These are phyloP conservation scores for Notechis scutatus DNA, from an alignment of 2,113 vertebrate genomes.

Conservation along the genomic window DNA sequence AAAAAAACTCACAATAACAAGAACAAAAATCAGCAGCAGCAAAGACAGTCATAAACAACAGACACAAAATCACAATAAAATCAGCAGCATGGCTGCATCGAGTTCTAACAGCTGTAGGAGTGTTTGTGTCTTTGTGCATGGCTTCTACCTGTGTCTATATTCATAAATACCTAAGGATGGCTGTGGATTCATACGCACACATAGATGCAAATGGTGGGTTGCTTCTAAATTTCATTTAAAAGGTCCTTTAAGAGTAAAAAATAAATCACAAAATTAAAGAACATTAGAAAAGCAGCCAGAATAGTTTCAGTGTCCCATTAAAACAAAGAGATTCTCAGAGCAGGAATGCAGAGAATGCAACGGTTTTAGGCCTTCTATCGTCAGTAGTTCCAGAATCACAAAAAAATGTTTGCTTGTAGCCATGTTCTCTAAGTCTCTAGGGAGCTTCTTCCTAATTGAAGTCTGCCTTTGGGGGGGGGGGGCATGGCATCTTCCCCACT, in stretches of 20 bases:
- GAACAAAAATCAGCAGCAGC: not conserved
- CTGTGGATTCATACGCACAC: not conserved
- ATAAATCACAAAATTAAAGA: not conserved
- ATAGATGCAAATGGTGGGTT: not conserved
- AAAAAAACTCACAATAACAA: not conserved
- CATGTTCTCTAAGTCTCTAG: not conserved
- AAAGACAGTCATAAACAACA: not conserved
- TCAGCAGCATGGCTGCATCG: not conserved
- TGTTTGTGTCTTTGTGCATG: not conserved
- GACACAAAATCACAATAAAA: not conserved
- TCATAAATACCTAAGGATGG: not conserved
- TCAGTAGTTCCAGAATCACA: not conserved
- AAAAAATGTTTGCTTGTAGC: not conserved
- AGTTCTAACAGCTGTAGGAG: not conserved
- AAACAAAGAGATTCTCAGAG: not conserved
- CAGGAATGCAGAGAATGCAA: not conserved
- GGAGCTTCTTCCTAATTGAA: not conserved
- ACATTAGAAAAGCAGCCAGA: not conserved
- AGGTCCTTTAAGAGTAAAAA: not conserved
- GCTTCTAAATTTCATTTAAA: not conserved
- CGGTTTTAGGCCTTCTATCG: not conserved
- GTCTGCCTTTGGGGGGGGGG: not conserved
- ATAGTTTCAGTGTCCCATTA: not conserved
- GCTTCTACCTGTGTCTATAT: not conserved
- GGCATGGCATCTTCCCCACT: not conserved